These are phyloP conservation scores for Helicolenus hilgendorfi DNA, from an alignment of 2,797 vertebrate genomes.

Conservation along the genomic window DNA sequence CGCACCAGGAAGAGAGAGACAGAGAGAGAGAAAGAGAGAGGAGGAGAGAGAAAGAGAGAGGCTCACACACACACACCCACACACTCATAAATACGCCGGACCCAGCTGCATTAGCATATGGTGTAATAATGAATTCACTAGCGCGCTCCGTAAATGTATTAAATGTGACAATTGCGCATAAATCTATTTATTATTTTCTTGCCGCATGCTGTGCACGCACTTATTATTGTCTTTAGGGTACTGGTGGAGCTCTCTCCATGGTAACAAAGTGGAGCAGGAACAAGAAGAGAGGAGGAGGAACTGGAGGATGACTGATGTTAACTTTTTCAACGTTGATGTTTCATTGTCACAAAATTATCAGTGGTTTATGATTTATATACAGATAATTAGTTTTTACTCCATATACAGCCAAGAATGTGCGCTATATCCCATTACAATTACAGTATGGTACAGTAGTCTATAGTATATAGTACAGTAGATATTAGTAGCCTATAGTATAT, in stretches of 20 bases:
- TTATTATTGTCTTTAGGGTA: slow-evolving; percentile 83
- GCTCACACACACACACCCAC: slow-evolving; percentile 13
- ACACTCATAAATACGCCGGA: slow-evolving; percentile 71
- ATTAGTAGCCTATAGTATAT: not conserved
- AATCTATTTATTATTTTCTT: slow-evolving; percentile 88
- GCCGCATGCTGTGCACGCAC: slow-evolving; percentile 85
- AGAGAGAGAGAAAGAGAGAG: slow-evolving; percentile 29
- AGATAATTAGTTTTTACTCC: slow-evolving; percentile 1
- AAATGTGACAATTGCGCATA: slow-evolving; percentile 90
- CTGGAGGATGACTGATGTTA: slow-evolving; percentile 48
- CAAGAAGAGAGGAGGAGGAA: slow-evolving; percentile 27
- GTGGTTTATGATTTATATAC: slow-evolving; percentile 3
- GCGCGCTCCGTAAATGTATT: slow-evolving; percentile 88
- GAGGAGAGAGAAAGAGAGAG: slow-evolving; percentile 8
- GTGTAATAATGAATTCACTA: slow-evolving; percentile 89
- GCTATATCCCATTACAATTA: not conserved
- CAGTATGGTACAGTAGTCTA: not conserved
- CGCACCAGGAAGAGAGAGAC: slow-evolving; percentile 37
- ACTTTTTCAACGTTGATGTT: slow-evolving; percentile 70
- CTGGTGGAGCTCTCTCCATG: slow-evolving; percentile 82
- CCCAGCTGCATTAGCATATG: slow-evolving; percentile 90
- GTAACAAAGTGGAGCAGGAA: slow-evolving; percentile 78
- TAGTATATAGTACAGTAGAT: not conserved
- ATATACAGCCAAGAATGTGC: not conserved
- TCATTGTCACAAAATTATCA: slow-evolving; percentile 20